Base-by-base conservation (phyloP, 1,140 invertebrate species). In the Brachionus paranguensis region DNA sequence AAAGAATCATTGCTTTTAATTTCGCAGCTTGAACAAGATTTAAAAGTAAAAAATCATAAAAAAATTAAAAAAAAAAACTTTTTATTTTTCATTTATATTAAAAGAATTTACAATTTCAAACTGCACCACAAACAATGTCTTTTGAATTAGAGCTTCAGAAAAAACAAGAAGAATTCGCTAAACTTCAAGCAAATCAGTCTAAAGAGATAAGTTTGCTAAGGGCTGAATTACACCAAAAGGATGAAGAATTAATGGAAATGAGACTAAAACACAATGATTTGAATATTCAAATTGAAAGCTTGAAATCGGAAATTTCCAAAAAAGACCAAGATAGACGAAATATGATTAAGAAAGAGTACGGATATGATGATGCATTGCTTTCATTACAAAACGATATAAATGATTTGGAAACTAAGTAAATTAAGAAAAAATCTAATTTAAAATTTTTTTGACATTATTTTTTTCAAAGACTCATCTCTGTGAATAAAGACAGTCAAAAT, bases 71-170 rank as follows among this genome's bases (percentile, higher is more conserved):
- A 37, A 53, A 20, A 24, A 11, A 27, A 43, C 10, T 50, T n/a
- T 53, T 37, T 41, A n/a, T 6, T 50, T 29, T 8, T 37, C 5
- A 76, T 41, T 17, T 29, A 17, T 45, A 27, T 41, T 2, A 68
- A 68, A 64, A 81, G 78, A 81, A 68, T 64, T 27, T 81, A n/a
- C 78, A 81, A 64, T 60, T 81, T 43, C 78, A 81, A 81, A 37
- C 78, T 43, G 78, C 78, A 27, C 78, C 78, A 14, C 78, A 81
- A 29, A 68, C 64, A 14, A 81, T 81, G 78, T 65, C 78, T 20
- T 81, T 81, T 64, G 78, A 81, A 33, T 41, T 81, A 27, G 78
- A 68, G 64, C 53, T 81, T 17, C 33, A 68, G 27, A 81, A 65
- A 64, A 81, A 37, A 64, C 53, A 81, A 81, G 78, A 81, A 45